Evolutionary conservation across 2,888 invertebrate genomes (phyloP).

Genomic region (Hermaeophaga mercurialis): DNA sequence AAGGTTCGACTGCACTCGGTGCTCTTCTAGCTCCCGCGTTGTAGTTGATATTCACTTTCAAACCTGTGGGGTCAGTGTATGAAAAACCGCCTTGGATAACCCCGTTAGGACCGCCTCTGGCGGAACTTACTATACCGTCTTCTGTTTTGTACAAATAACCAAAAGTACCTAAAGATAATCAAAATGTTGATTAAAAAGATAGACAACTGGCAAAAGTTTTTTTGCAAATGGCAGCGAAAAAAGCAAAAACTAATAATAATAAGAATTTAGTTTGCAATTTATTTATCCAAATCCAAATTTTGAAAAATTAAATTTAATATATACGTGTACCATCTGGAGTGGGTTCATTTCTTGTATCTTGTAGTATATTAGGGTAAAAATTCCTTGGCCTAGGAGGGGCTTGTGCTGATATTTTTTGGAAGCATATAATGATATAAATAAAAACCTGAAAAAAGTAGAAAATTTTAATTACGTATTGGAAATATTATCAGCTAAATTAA

Average conservation of each 20-base stretch:
- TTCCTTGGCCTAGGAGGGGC: slow-evolving; percentile 41
- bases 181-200: background rate
- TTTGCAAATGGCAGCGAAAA: background rate
- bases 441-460: slow-evolving; percentile 37
- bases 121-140: slow-evolving; percentile 56
- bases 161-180: slow-evolving; percentile 49
- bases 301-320: too few relatives aligned
- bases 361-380: slow-evolving; percentile 50
- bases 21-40: slow-evolving; percentile 51
- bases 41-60: slow-evolving; percentile 57
- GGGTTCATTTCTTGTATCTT: slow-evolving; percentile 54
- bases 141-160: slow-evolving; percentile 57
- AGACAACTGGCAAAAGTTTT: background rate
- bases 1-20: slow-evolving; percentile 19
- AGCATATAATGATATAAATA: slow-evolving; percentile 28
- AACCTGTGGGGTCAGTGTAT: slow-evolving; percentile 57
- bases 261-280: too few relatives aligned
- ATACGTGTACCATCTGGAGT: slow-evolving; percentile 49
- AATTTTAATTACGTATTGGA: too few relatives aligned
- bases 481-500: too few relatives aligned
- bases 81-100: slow-evolving; percentile 55
- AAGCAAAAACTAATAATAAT: too few relatives aligned
- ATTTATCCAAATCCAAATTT: too few relatives aligned
- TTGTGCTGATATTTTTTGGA: slow-evolving; percentile 28
- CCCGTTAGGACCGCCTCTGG: slow-evolving; percentile 54